Evolutionary conservation across 2,888 invertebrate genomes (phyloP).

Genomic region (Epistrophe grossulariae): DNA sequence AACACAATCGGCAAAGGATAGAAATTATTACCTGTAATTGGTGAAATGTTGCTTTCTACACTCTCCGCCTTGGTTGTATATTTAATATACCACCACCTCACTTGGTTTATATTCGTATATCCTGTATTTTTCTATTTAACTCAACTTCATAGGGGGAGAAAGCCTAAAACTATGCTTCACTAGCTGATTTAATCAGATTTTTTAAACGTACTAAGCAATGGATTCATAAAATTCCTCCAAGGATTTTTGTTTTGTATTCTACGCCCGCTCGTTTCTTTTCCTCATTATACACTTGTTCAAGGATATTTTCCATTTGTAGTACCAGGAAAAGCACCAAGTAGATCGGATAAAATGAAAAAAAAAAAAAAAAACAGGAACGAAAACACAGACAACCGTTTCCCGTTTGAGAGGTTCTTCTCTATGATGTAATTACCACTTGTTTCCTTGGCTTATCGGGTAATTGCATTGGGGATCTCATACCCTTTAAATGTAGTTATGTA

Average conservation of each 20-base stretch:
- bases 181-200: slow-evolving; percentile 64
- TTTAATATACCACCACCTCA: not conserved
- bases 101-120: slow-evolving; percentile 18
- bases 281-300: slow-evolving; percentile 62
- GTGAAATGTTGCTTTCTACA: slow-evolving; percentile 68
- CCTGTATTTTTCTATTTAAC: slow-evolving; percentile 52
- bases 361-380: slow-evolving; percentile 25
- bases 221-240: slow-evolving; percentile 69
- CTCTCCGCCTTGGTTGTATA: slow-evolving; percentile 13
- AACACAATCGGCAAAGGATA: slow-evolving; percentile 54
- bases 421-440: slow-evolving; percentile 75
- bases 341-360: not conserved
- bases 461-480: slow-evolving; percentile 62
- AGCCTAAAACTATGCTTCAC: slow-evolving; percentile 46
- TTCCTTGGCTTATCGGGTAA: slow-evolving; percentile 73
- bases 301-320: slow-evolving; percentile 30
- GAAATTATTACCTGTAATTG: slow-evolving; percentile 73
- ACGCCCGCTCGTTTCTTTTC: not conserved
- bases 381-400: slow-evolving; percentile 68
- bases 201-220: slow-evolving; percentile 51
- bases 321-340: slow-evolving; percentile 11
- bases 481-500: not conserved
- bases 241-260: slow-evolving; percentile 30
- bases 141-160: slow-evolving; percentile 25
- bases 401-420: slow-evolving; percentile 70